phyloP scores from a whole-genome alignment of 2,888 invertebrate species.

The Himalopsyche japonica region DNA sequence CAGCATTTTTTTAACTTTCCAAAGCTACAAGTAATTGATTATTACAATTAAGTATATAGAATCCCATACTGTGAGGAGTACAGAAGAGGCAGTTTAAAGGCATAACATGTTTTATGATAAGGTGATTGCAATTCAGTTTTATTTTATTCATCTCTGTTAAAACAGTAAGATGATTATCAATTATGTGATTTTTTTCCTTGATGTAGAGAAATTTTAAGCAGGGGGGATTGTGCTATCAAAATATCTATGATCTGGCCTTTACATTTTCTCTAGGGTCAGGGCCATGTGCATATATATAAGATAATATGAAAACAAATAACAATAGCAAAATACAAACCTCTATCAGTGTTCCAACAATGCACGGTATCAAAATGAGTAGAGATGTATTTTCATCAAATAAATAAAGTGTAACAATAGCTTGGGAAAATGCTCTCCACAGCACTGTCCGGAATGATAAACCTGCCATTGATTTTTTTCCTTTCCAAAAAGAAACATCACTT shows the following conservation, averaged over 20 bases:
- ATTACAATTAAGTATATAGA: too few relatives aligned
- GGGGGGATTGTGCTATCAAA: too few relatives aligned
- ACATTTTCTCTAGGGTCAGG: too few relatives aligned
- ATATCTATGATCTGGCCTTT: too few relatives aligned
- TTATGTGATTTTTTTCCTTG: too few relatives aligned
- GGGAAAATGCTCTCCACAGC: conserved; percentile 93
- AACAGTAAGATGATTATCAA: too few relatives aligned
- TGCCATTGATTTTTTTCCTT: conserved; percentile 79
- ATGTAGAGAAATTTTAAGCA: too few relatives aligned
- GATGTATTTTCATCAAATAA: conserved; percentile 92
- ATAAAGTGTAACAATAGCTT: conserved; percentile 88
- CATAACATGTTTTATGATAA: too few relatives aligned
- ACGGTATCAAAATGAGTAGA: conserved; percentile 82
- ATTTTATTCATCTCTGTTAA: too few relatives aligned
- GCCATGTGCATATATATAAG: background rate
- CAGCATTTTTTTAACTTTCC: conserved; percentile 94
- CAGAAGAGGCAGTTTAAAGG: too few relatives aligned
- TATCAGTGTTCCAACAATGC: conserved; percentile 83
- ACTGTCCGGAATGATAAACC: conserved; percentile 89
- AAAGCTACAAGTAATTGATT: conserved; percentile 61
- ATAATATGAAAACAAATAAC: background rate
- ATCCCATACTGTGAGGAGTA: too few relatives aligned
- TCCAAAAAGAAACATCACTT: conserved; percentile 97
- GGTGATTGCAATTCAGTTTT: too few relatives aligned
- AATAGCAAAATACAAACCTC: conserved; percentile 64